Conservation (phyloP, 2,888 invertebrate genomes). For the Acronicta alni region DNA sequence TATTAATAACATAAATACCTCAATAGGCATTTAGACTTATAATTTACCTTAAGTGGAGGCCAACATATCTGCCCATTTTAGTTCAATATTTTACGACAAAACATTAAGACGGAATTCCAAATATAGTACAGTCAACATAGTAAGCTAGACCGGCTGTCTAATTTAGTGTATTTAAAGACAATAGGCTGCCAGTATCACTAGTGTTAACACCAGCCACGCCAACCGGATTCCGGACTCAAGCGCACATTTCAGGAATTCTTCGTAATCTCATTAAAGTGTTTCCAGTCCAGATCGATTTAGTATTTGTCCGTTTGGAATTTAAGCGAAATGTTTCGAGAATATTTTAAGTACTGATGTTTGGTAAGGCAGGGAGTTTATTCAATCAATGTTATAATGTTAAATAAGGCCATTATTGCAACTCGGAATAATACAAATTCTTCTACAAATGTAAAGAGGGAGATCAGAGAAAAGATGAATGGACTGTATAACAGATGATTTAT, state of each 20-base stretch:
- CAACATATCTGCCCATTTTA: constrained; percentile 7
- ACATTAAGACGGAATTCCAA: constrained; percentile 34
- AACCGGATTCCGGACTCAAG: constrained; percentile 59
- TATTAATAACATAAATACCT: too few relatives aligned
- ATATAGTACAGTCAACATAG: constrained; percentile 19
- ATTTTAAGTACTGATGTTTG: not conserved
- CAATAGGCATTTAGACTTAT: too few relatives aligned
- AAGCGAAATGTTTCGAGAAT: constrained; percentile 1
- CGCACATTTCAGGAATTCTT: constrained; percentile 42
- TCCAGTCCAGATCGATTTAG: constrained; percentile 25
- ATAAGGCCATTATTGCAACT: not conserved
- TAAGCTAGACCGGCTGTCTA: constrained; percentile 31
- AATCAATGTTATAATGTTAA: too few relatives aligned
- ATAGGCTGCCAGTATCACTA: constrained; percentile 41
- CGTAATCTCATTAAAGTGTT: constrained; percentile 21
- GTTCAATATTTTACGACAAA: constrained; percentile 34
- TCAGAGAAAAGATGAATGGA: too few relatives aligned
- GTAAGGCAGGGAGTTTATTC: not conserved
- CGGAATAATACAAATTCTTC: too few relatives aligned
- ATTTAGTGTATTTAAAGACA: constrained; percentile 43
- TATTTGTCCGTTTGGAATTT: constrained; percentile 19
- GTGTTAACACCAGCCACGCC: constrained; percentile 59
- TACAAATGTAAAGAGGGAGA: too few relatives aligned
- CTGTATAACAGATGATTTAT: too few relatives aligned
- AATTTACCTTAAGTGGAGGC: too few relatives aligned